phyloP scores from a whole-genome alignment of 1,140 invertebrate species.

The Popillia japonica region DNA sequence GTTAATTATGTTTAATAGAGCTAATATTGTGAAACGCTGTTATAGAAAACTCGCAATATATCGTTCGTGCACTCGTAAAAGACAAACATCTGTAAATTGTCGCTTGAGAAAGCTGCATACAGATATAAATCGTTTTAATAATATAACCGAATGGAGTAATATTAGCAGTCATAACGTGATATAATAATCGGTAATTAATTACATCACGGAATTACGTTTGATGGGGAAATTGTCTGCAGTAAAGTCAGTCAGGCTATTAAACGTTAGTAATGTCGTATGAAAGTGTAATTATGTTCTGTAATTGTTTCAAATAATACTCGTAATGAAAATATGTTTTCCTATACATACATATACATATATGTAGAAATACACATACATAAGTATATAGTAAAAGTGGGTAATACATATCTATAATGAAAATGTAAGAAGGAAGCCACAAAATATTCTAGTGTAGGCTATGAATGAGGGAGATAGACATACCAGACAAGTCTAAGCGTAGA shows the following conservation, averaged over 20 bases:
- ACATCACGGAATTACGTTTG: background rate
- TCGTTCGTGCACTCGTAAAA: background rate
- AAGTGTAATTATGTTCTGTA: background rate
- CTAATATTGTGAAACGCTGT: background rate
- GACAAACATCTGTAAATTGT: conserved; percentile 4
- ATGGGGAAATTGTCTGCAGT: background rate
- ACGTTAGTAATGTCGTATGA: background rate
- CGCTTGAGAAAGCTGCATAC: background rate
- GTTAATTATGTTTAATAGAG: conserved; percentile 19
- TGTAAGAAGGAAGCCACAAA: too few relatives aligned
- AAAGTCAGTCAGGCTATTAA: background rate
- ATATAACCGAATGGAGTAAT: background rate
- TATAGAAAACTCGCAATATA: background rate
- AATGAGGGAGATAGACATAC: too few relatives aligned
- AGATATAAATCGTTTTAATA: conserved; percentile 15
- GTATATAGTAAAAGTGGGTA: too few relatives aligned
- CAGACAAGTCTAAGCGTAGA: too few relatives aligned
- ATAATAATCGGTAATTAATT: conserved; percentile 10
- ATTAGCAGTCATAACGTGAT: background rate
- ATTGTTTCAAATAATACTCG: background rate
- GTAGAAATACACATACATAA: too few relatives aligned
- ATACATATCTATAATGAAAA: too few relatives aligned
- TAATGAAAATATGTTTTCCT: background rate
- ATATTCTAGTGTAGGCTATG: too few relatives aligned
- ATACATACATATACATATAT: too few relatives aligned